Percentiles rank a stretch among this genome's conserved stretches.
These are phyloP conservation scores for Cyanistes caeruleus DNA, from an alignment of 2,113 vertebrate genomes.

Conservation along the genomic window DNA sequence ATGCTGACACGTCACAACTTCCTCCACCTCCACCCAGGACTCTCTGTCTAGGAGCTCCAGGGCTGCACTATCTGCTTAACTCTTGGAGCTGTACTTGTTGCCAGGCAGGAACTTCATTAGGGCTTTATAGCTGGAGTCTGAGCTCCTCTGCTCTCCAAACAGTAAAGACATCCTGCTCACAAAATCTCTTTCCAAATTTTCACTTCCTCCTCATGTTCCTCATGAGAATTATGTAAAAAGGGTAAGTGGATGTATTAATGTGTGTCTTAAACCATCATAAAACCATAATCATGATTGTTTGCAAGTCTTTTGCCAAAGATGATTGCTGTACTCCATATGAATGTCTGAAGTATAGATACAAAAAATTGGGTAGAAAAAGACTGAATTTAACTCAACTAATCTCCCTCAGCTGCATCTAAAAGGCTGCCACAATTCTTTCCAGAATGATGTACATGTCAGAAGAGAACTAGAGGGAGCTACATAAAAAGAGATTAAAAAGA, in stretches of 20 bases:
- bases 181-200: background rate
- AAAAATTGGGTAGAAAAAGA: background rate
- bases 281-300: background rate
- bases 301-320: background rate
- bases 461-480: conserved; percentile 14
- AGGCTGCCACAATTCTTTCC: background rate
- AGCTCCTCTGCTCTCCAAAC: background rate
- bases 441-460: conserved; percentile 17
- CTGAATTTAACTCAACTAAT: conserved; percentile 37
- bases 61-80: background rate
- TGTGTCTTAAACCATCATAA: background rate
- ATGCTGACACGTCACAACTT: background rate
- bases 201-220: background rate
- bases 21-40: too few relatives aligned
- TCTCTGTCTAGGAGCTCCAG: background rate
- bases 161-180: background rate
- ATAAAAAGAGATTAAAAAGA: conserved; percentile 44
- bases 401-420: conserved; percentile 28
- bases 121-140: background rate
- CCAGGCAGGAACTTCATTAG: background rate
- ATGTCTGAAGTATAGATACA: background rate
- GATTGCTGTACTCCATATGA: background rate
- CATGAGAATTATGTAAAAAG: background rate
- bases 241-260: background rate
- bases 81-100: background rate